These are phyloP conservation scores for Calephelis nemesis DNA, from an alignment of 1,140 invertebrate species.

Conservation along the genomic window DNA sequence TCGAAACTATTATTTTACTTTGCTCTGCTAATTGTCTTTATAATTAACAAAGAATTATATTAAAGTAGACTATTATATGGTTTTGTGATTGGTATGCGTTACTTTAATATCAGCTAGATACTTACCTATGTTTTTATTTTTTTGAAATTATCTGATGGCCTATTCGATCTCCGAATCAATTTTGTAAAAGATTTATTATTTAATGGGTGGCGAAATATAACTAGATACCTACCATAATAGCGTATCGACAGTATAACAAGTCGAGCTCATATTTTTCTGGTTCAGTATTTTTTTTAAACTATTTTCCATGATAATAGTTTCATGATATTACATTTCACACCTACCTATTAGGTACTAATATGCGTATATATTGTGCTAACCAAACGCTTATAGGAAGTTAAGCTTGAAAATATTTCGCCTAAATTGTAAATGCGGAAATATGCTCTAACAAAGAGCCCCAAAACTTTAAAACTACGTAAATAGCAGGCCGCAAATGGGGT, in stretches of 20 bases:
- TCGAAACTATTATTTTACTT: slow-evolving; percentile 53
- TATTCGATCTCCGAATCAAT: no score
- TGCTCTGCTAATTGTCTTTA: slow-evolving; percentile 57
- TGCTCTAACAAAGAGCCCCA: slow-evolving; percentile 49
- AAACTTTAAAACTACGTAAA: slow-evolving; percentile 75
- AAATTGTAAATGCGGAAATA: slow-evolving; percentile 2
- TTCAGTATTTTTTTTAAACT: no score
- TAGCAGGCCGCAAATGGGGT: slow-evolving; percentile 70
- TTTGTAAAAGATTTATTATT: no score
- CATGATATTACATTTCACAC: neutral
- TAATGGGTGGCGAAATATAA: no score
- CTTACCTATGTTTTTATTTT: no score
- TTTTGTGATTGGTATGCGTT: no score
- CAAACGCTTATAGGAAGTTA: no score
- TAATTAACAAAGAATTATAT: slow-evolving; percentile 53
- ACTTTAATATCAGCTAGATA: no score
- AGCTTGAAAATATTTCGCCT: neutral
- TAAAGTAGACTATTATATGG: slow-evolving; percentile 9
- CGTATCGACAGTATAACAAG: no score
- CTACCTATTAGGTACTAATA: neutral
- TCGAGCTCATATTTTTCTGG: no score
- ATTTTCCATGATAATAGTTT: slow-evolving; percentile 1
- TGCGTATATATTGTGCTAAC: neutral
- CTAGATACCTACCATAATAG: no score
- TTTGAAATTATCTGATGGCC: no score